Conservation (phyloP, 2,797 vertebrate genomes). For the Chelmon rostratus region DNA sequence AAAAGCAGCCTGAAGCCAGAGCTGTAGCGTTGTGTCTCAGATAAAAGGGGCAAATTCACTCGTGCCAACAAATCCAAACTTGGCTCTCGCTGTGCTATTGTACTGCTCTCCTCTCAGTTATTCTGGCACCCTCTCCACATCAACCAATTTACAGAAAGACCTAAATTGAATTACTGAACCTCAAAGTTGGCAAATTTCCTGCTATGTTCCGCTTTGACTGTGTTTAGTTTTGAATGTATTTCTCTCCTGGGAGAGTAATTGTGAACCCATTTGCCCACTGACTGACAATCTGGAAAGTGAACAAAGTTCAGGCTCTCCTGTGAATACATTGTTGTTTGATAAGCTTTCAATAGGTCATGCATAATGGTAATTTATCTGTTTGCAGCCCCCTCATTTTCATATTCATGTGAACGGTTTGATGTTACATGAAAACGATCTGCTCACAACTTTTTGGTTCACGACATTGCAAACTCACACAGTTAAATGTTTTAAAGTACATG, state of each 20-base stretch:
- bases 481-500: neutral
- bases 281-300: slow-evolving; percentile 57
- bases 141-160: slow-evolving; percentile 73
- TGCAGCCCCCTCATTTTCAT: slow-evolving; percentile 24
- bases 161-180: slow-evolving; percentile 76
- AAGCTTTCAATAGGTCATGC: slow-evolving; percentile 50
- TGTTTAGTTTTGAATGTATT: slow-evolving; percentile 68
- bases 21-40: slow-evolving; percentile 37
- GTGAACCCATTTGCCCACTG: slow-evolving; percentile 57
- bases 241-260: slow-evolving; percentile 57
- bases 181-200: slow-evolving; percentile 67
- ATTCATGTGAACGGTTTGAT: slow-evolving; percentile 7
- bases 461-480: neutral
- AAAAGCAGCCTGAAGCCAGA: slow-evolving; percentile 59
- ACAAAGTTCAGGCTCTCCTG: slow-evolving; percentile 51
- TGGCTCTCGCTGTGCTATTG: slow-evolving; percentile 68
- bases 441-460: neutral
- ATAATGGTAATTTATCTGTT: slow-evolving; percentile 53
- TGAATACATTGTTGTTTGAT: slow-evolving; percentile 56
- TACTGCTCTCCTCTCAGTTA: slow-evolving; percentile 59
- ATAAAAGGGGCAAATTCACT: slow-evolving; percentile 63
- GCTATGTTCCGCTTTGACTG: slow-evolving; percentile 58
- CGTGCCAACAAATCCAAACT: slow-evolving; percentile 69
- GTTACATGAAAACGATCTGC: neutral
- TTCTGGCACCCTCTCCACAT: slow-evolving; percentile 70